These are phyloP conservation scores for Dasypolia templi DNA, from an alignment of 2,888 invertebrate genomes.

Conservation along the genomic window DNA sequence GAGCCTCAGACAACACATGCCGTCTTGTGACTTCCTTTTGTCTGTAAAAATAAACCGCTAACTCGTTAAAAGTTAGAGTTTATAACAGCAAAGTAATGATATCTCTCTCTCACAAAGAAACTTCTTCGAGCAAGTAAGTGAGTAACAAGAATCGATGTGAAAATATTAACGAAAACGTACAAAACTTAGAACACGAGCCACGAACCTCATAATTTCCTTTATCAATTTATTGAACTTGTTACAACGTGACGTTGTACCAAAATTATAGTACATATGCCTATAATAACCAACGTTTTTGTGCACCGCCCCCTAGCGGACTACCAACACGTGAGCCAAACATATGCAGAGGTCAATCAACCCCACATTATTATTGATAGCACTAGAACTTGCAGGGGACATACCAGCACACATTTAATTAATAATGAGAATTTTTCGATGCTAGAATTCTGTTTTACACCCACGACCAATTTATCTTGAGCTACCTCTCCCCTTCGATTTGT, in stretches of 20 bases:
- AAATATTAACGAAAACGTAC: constrained; percentile 14
- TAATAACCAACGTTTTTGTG: constrained; percentile 33
- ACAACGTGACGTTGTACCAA: constrained; percentile 19
- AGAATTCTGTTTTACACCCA: constrained; percentile 51
- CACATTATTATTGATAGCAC: constrained; percentile 60
- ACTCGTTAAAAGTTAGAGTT: not conserved
- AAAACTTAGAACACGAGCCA: constrained; percentile 5
- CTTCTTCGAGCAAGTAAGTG: not conserved
- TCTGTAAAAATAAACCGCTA: constrained; percentile 6
- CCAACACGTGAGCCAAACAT: constrained; percentile 54
- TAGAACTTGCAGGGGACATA: constrained; percentile 63
- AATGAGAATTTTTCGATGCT: constrained; percentile 64
- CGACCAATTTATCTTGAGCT: constrained; percentile 35
- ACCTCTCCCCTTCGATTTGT: constrained; percentile 39
- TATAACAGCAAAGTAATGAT: not conserved
- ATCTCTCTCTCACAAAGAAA: not conserved
- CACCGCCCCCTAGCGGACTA: constrained; percentile 47
- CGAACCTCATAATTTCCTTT: constrained; percentile 51
- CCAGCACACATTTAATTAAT: constrained; percentile 65
- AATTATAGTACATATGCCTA: constrained; percentile 57
- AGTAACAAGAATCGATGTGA: not conserved
- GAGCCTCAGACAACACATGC: constrained; percentile 24
- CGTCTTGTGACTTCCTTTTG: constrained; percentile 6
- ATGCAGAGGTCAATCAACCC: constrained; percentile 64
- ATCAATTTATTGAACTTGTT: constrained; percentile 55